A percentile compares a stretch with the other conserved stretches of the same genome.
phyloP scores from a whole-genome alignment of 2,797 vertebrate species.

The Coregonus ussuriensis region DNA sequence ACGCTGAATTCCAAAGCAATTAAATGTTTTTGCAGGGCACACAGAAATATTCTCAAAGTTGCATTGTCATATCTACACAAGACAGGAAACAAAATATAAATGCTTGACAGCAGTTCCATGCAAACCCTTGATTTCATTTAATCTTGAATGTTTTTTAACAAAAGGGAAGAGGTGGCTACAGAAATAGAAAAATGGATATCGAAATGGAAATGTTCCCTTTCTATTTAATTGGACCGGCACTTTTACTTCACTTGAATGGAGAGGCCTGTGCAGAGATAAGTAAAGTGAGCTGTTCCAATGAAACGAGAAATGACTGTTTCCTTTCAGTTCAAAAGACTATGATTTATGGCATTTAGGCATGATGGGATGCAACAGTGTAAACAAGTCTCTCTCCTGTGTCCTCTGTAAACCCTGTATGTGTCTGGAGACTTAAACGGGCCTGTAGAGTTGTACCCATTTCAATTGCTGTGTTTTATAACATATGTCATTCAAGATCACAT shows the following conservation, averaged over 20 bases:
- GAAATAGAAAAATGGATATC: conserved; percentile 67
- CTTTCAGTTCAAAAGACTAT: conserved; percentile 61
- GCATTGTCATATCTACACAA: conserved; percentile 76
- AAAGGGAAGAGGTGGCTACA: conserved; percentile 70
- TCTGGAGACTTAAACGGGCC: conserved; percentile 33
- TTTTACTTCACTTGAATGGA: conserved; percentile 78
- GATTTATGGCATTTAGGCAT: conserved; percentile 58
- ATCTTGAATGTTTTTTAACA: conserved; percentile 75
- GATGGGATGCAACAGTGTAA: conserved; percentile 58
- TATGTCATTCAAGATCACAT: conserved; percentile 44
- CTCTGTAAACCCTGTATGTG: conserved; percentile 47
- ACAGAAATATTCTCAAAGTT: conserved; percentile 71
- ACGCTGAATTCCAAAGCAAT: conserved; percentile 79
- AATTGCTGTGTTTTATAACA: conserved; percentile 33
- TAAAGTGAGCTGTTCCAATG: conserved; percentile 77
- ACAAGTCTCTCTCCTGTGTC: conserved; percentile 52
- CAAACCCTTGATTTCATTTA: conserved; percentile 81
- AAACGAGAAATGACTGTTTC: conserved; percentile 64
- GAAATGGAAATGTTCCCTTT: conserved; percentile 71
- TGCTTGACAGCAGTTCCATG: conserved; percentile 75
- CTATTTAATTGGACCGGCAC: conserved; percentile 82
- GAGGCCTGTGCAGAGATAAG: conserved; percentile 68
- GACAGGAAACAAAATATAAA: conserved; percentile 72
- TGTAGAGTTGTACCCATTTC: conserved; percentile 24
- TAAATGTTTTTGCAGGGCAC: conserved; percentile 69